A percentile compares a stretch with the other conserved stretches of the same genome.
phyloP scores from a whole-genome alignment of 2,797 vertebrate genomes.

The Cyprinodon diabolis region DNA sequence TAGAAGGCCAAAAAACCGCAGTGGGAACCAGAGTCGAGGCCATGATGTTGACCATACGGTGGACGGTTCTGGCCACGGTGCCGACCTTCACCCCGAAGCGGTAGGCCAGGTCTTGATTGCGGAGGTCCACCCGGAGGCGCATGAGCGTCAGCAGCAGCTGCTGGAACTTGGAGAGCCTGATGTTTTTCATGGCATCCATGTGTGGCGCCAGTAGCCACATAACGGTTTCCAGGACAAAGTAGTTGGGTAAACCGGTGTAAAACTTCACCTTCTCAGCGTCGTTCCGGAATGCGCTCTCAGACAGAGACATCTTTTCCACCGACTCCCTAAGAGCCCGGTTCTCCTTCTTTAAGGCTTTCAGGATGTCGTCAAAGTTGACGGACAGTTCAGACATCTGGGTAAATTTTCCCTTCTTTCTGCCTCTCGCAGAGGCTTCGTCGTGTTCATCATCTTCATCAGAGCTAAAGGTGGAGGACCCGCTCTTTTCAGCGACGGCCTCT shows the following conservation, averaged over 20 bases:
- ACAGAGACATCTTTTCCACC: slow-evolving; percentile 80
- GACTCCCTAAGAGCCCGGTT: slow-evolving; percentile 79
- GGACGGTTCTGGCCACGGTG: slow-evolving; percentile 75
- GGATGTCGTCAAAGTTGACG: slow-evolving; percentile 65
- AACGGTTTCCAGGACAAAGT: slow-evolving; percentile 81
- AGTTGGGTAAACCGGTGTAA: slow-evolving; percentile 83
- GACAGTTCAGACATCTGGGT: slow-evolving; percentile 33
- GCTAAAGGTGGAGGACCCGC: slow-evolving; percentile 65
- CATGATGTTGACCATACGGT: slow-evolving; percentile 81
- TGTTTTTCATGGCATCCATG: slow-evolving; percentile 77
- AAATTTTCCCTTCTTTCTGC: slow-evolving; percentile 62
- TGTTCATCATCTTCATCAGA: slow-evolving; percentile 56
- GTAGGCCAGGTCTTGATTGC: slow-evolving; percentile 82
- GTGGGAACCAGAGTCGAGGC: slow-evolving; percentile 81
- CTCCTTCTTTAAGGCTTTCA: slow-evolving; percentile 75
- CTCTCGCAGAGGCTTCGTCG: slow-evolving; percentile 51
- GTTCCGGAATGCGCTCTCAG: slow-evolving; percentile 76
- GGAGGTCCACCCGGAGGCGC: slow-evolving; percentile 80
- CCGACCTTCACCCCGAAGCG: slow-evolving; percentile 80
- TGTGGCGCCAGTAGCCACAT: slow-evolving; percentile 83
- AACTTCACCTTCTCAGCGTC: slow-evolving; percentile 82
- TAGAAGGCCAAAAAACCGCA: slow-evolving; percentile 81
- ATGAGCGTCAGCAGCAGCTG: slow-evolving; percentile 82
- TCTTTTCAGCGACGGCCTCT: slow-evolving; percentile 51
- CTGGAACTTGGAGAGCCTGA: slow-evolving; percentile 80